Evolutionary conservation across 2,797 vertebrate genomes (phyloP).

Genomic region (Glossophaga mutica): DNA sequence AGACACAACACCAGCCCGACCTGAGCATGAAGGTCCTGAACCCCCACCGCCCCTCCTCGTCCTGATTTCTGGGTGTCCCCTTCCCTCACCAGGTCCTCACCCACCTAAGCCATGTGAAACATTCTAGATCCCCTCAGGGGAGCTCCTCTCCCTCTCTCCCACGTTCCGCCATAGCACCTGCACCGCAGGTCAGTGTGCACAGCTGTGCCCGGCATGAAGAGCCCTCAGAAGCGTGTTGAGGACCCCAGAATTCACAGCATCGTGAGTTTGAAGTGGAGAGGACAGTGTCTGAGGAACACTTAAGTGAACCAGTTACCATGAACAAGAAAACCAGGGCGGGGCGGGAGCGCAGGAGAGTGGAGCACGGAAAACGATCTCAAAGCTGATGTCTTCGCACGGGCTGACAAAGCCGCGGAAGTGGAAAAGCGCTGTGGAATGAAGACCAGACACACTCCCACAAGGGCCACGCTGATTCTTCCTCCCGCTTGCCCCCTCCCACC

Average conservation of each 20-base stretch:
- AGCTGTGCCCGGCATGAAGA: rapidly evolving
- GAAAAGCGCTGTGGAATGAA: neutral
- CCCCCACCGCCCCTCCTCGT: rapidly evolving
- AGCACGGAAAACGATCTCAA: neutral
- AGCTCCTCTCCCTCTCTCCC: neutral
- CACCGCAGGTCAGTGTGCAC: neutral
- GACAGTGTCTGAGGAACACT: neutral
- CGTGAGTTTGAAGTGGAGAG: neutral
- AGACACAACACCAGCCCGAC: neutral
- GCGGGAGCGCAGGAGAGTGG: neutral
- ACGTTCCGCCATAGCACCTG: neutral
- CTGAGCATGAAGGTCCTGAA: rapidly evolving
- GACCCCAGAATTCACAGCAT: neutral
- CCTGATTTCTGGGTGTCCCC: no score
- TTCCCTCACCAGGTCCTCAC: neutral
- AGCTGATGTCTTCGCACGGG: neutral
- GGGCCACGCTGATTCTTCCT: neutral
- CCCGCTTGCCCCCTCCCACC: neutral
- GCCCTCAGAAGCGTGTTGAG: neutral
- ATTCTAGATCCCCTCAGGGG: neutral
- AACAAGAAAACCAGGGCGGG: neutral
- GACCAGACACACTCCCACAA: rapidly evolving
- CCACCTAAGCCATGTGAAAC: neutral
- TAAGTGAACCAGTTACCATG: neutral
- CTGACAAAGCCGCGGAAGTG: neutral